Evolutionary conservation across 2,888 invertebrate genomes (phyloP).

Genomic region (Drosophila monieri): DNA sequence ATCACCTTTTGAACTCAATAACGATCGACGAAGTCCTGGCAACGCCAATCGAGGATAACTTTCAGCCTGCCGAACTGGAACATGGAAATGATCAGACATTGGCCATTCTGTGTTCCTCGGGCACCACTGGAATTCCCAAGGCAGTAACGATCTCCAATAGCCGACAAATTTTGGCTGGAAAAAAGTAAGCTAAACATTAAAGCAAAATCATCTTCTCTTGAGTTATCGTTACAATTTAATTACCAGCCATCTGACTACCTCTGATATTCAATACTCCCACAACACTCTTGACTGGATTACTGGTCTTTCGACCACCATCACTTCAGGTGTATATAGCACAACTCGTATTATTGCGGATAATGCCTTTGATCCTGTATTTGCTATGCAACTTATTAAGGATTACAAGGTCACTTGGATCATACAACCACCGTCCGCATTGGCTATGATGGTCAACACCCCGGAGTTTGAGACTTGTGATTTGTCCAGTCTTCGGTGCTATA

Average conservation of each 20-base stretch:
- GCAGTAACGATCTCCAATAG: conserved; percentile 63
- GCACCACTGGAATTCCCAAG: conserved; percentile 80
- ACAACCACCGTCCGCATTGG: conserved; percentile 64
- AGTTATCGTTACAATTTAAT: too few species aligned
- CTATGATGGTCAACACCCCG: conserved; percentile 52
- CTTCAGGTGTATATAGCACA: conserved; percentile 61
- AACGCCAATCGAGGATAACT: conserved; percentile 38
- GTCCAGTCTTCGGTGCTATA: conserved; percentile 51
- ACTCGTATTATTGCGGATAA: conserved; percentile 69
- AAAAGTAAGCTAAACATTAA: conserved; percentile 28
- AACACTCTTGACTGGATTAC: conserved; percentile 69
- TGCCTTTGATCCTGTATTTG: conserved; percentile 58
- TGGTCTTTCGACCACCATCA: conserved; percentile 59
- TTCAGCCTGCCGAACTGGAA: conserved; percentile 59
- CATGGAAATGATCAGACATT: conserved; percentile 70
- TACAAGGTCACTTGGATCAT: conserved; percentile 65
- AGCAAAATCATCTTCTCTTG: too few species aligned
- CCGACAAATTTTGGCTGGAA: conserved; percentile 31
- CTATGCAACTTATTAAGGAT: conserved; percentile 64
- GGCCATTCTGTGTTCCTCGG: conserved; percentile 80
- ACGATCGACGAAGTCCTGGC: conserved; percentile 48
- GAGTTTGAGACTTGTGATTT: conserved; percentile 57
- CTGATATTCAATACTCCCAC: conserved; percentile 61
- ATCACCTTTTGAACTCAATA: conserved; percentile 43
- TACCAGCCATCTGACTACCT: conserved; percentile 54